These are phyloP conservation scores for Xanthorhoe spadicearia DNA, from an alignment of 2,888 invertebrate species.

Conservation along the genomic window DNA sequence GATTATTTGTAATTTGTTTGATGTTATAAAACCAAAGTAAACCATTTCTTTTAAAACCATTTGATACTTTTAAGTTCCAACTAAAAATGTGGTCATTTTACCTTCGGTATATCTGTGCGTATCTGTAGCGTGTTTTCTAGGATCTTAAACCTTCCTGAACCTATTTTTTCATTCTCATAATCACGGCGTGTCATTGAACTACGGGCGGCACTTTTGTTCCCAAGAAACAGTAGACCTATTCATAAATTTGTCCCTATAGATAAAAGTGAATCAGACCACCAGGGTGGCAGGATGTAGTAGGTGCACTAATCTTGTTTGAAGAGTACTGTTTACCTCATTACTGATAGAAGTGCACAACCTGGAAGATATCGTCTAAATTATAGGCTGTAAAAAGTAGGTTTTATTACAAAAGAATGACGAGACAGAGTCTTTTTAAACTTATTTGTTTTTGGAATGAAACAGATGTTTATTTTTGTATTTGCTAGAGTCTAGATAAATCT, in stretches of 20 bases:
- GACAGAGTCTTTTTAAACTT: too few relatives aligned
- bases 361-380: constrained; percentile 23
- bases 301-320: constrained; percentile 73
- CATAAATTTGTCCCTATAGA: constrained; percentile 77
- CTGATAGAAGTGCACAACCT: constrained; percentile 37
- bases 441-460: too few relatives aligned
- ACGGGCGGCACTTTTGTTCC: constrained; percentile 51
- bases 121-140: too few relatives aligned
- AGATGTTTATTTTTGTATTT: too few relatives aligned
- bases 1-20: too few relatives aligned
- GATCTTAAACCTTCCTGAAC: neutral
- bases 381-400: constrained; percentile 12
- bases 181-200: neutral
- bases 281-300: constrained; percentile 77
- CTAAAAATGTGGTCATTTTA: too few relatives aligned
- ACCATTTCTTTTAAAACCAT: too few relatives aligned
- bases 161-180: neutral
- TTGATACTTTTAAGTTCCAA: too few relatives aligned
- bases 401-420: neutral
- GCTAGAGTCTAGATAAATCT: neutral
- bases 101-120: too few relatives aligned
- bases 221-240: constrained; percentile 64
- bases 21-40: too few relatives aligned
- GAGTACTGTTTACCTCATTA: constrained; percentile 62
- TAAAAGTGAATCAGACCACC: constrained; percentile 78